Percentiles rank a stretch among this genome's conserved stretches.
These are phyloP conservation scores for Rynchops niger DNA, from an alignment of 2,113 vertebrate genomes.

Conservation along the genomic window DNA sequence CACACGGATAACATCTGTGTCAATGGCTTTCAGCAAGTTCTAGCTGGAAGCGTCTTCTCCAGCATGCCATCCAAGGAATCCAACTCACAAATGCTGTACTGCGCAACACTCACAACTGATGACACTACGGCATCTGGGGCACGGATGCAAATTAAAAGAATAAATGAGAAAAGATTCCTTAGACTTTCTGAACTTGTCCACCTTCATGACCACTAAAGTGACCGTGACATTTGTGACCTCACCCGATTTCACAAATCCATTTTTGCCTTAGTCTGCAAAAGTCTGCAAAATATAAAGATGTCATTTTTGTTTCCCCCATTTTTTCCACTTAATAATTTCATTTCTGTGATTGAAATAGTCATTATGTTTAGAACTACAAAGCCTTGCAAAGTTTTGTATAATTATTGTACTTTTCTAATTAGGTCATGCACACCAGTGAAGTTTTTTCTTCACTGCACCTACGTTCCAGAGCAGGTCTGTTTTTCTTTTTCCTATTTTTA, in stretches of 20 bases:
- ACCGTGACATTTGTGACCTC: neutral
- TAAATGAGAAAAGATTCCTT: neutral
- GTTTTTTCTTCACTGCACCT: neutral
- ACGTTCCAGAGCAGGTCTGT: neutral
- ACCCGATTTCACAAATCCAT: neutral
- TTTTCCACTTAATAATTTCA: neutral
- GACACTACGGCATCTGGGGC: neutral
- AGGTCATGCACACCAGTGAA: neutral
- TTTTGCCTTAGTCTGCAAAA: neutral
- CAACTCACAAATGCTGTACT: neutral
- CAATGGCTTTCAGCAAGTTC: neutral
- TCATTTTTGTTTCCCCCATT: neutral
- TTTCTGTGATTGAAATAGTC: neutral
- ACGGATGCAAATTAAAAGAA: neutral
- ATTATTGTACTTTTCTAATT: neutral
- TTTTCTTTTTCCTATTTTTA: conserved; percentile 30
- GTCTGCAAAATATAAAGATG: neutral
- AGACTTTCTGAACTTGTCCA: neutral
- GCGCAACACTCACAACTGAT: fast-evolving
- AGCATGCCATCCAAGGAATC: neutral
- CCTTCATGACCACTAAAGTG: neutral
- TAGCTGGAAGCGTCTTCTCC: neutral
- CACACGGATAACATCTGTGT: neutral
- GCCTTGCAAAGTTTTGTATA: neutral
- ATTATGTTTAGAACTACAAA: neutral